Percentiles rank a stretch among this genome's conserved stretches.
These are phyloP conservation scores for Geopemphigus sp. DNA, from an alignment of 1,140 invertebrate genomes.

Conservation along the genomic window DNA sequence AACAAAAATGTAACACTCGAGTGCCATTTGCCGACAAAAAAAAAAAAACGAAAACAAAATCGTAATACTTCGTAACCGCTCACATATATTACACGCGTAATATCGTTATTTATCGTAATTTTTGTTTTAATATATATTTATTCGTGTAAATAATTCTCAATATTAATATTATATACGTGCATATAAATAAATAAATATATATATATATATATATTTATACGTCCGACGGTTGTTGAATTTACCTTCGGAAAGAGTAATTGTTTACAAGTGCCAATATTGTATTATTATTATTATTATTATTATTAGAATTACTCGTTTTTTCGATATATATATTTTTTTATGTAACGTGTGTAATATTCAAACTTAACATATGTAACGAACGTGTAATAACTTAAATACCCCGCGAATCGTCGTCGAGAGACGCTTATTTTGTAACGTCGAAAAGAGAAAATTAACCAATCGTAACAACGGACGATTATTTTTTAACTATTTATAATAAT, in stretches of 20 bases:
- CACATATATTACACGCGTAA: background rate
- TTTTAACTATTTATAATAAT: constrained; percentile 50
- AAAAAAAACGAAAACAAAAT: background rate
- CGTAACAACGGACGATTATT: constrained; percentile 48
- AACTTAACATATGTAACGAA: constrained; percentile 33
- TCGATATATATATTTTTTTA: constrained; percentile 40
- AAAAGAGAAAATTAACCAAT: constrained; percentile 39
- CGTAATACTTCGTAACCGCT: constrained; percentile 11
- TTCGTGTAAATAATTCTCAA: constrained; percentile 6
- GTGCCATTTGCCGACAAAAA: constrained; percentile 30
- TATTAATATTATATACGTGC: no score
- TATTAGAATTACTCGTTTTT: background rate
- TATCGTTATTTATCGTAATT: constrained; percentile 41
- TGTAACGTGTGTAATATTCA: constrained; percentile 42
- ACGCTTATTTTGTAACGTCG: constrained; percentile 38
- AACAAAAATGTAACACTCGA: background rate
- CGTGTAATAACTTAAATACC: background rate
- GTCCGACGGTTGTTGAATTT: constrained; percentile 26
- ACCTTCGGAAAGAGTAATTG: background rate
- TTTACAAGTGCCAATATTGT: constrained; percentile 50
- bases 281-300: constrained; percentile 11
- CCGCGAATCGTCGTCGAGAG: no score
- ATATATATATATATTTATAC: no score
- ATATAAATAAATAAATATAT: no score
- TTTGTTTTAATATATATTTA: background rate